Evolutionary conservation across 1,140 invertebrate genomes (phyloP).

Genomic region (Calosoma granatense): DNA sequence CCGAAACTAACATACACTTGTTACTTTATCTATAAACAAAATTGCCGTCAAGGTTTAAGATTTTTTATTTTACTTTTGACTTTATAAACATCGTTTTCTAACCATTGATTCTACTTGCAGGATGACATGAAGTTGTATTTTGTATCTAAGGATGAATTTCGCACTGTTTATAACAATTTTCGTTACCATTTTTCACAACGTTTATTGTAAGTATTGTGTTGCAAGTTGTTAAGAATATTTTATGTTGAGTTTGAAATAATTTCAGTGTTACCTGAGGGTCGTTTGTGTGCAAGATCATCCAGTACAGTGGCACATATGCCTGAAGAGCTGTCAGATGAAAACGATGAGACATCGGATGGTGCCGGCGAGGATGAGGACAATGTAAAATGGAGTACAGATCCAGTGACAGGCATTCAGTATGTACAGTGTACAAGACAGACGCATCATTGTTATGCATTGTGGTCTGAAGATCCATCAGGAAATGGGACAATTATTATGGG

Average conservation of each 20-base stretch:
- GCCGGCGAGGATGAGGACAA: constrained; percentile 17
- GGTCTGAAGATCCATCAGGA: constrained; percentile 26
- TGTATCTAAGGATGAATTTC: background rate
- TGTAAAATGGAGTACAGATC: background rate
- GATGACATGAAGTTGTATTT: too few species aligned
- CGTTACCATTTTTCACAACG: background rate
- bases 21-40: too few species aligned
- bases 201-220: constrained; percentile 1
- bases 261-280: background rate
- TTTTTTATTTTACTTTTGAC: too few species aligned
- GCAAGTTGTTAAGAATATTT: background rate
- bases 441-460: constrained; percentile 31
- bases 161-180: background rate
- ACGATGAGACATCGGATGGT: constrained; percentile 16
- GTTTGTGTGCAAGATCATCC: constrained; percentile 20
- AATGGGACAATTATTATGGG: constrained; percentile 26
- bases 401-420: background rate
- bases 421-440: constrained; percentile 12
- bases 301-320: constrained; percentile 23
- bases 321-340: constrained; percentile 21
- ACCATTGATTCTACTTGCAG: too few species aligned
- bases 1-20: too few species aligned
- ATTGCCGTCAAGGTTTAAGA: too few species aligned
- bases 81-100: too few species aligned
- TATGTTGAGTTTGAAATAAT: background rate